Conservation (phyloP, 2,797 vertebrate genomes). For the Megalops cyprinoides region DNA sequence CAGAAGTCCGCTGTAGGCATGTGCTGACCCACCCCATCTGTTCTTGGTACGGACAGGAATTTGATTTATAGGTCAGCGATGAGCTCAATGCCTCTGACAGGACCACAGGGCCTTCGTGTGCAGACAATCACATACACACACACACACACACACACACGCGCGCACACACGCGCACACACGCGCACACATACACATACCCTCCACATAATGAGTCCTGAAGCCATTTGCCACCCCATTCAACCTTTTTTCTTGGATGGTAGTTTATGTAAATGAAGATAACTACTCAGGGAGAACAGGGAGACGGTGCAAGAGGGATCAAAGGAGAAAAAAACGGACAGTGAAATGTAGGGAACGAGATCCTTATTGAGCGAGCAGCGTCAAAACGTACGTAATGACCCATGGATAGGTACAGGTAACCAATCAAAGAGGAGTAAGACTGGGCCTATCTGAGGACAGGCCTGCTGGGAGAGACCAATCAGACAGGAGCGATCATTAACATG, state of each 20-base stretch:
- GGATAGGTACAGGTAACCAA: background rate
- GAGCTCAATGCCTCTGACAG: background rate
- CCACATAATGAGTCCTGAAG: background rate
- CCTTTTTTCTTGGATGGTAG: background rate
- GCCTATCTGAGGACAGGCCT: background rate
- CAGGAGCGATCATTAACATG: conserved; percentile 1
- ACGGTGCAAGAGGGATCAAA: background rate
- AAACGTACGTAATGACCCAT: background rate
- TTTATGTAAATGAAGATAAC: background rate
- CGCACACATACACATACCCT: conserved; percentile 35
- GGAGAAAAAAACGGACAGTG: background rate
- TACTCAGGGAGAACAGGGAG: background rate
- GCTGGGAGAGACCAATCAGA: background rate
- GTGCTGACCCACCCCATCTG: background rate
- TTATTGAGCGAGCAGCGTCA: background rate
- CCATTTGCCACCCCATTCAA: background rate
- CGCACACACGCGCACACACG: conserved; percentile 33
- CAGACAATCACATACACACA: conserved; percentile 3
- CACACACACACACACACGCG: conserved; percentile 16
- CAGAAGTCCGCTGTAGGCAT: conserved; percentile 3
- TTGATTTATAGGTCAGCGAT: background rate
- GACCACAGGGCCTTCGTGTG: background rate
- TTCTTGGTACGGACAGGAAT: background rate
- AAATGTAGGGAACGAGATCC: background rate
- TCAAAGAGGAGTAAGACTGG: background rate